Base-by-base conservation (phyloP, 2,113 vertebrate genomes). In the Charina bottae region DNA sequence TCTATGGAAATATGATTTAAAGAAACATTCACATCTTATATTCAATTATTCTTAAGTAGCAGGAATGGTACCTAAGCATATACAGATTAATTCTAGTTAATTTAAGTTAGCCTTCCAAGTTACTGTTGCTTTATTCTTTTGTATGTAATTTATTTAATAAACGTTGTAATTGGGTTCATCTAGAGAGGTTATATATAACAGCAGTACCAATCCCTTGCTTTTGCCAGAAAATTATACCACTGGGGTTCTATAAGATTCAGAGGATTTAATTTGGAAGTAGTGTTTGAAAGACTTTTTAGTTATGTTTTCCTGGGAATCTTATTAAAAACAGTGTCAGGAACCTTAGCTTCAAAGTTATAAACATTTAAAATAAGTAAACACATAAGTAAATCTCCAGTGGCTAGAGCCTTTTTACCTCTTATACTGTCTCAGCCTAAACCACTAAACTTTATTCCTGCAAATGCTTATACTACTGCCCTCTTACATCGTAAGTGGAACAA, bases 391-490 rank as follows among this genome's bases (percentile, higher is more conserved):
- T 59, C 53, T 17, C 8, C 88, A 92, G 37, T 8, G 0, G 0
- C 89, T 91, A 23, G 11, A 42, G 62, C 72, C 72, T 92, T 94
- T 95, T 56, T 89, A 83, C 15, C 6, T 4, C 24, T 0, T 0
- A 0, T 62, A 49, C 55, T 0, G 10, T 84, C 1, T 0, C 15
- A 1, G 56, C 84, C 91, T 0, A 1, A 88, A 55, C 0, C 83
- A 0, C 10, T 94, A 89, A 46, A 21, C 12, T 0, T 42, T 60
- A 7, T 55, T 23, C 12, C 23, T 0, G 0, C 21, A 83, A 23
- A 21, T 92, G 93, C 89, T 68, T 87, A 89, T 90, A 91, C 59
- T 1, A 6, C 92, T 92, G 90, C 42, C 90, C 89, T 72, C 0
- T 87, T 84, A 23, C 64, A 49, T 11, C 90, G 6, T 83, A 54